Percentiles rank a stretch among this genome's conserved stretches.
These are phyloP conservation scores for Drosophila longiperda DNA, from an alignment of 2,888 invertebrate genomes.

Conservation along the genomic window DNA sequence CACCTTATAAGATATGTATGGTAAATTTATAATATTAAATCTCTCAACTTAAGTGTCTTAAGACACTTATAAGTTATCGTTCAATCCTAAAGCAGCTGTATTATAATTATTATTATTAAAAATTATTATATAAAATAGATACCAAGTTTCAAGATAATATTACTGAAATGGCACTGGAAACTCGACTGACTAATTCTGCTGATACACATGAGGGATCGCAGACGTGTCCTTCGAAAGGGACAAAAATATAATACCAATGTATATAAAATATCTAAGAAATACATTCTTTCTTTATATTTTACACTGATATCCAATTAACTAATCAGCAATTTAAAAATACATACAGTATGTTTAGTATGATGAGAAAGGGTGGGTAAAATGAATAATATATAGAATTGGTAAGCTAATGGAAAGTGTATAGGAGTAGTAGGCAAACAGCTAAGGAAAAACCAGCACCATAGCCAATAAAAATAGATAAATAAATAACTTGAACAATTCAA, in stretches of 20 bases:
- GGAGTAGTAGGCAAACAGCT: neutral
- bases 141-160: neutral
- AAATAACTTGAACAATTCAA: neutral
- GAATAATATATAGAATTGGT: too few species aligned
- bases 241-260: neutral
- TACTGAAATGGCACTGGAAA: neutral
- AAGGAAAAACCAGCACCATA: neutral
- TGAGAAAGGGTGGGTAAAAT: neutral
- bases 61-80: neutral
- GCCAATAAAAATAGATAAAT: neutral
- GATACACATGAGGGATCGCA: neutral
- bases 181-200: neutral
- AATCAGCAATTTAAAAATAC: neutral
- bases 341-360: neutral
- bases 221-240: neutral
- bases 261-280: neutral
- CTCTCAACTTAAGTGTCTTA: neutral
- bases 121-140: neutral
- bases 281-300: fast-evolving
- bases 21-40: neutral
- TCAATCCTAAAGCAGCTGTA: neutral
- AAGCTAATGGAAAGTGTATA: neutral
- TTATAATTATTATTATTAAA: neutral
- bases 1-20: neutral
- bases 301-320: neutral